These are phyloP conservation scores for Lophius piscatorius DNA, from an alignment of 2,113 vertebrate genomes.

Conservation along the genomic window DNA sequence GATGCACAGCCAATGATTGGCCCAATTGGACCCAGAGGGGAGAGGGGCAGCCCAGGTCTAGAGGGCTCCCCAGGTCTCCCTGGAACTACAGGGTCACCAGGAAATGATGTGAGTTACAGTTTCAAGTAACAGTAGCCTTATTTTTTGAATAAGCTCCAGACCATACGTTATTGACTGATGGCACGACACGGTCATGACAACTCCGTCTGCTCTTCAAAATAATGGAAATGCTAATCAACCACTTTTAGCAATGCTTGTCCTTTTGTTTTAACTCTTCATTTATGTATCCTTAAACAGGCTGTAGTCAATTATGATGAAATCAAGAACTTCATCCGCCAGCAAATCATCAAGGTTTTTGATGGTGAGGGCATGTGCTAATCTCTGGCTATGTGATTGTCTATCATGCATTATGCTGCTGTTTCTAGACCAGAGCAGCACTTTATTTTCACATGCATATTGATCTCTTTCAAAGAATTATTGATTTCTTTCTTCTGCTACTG, in stretches of 20 bases:
- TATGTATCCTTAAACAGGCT: slow-evolving; percentile 77
- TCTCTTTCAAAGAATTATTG: slow-evolving; percentile 4
- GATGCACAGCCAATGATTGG: slow-evolving; percentile 87
- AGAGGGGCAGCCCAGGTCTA: slow-evolving; percentile 86
- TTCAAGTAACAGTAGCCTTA: not conserved
- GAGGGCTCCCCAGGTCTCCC: slow-evolving; percentile 80
- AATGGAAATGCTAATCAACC: slow-evolving; percentile 54
- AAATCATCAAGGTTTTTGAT: slow-evolving; percentile 94
- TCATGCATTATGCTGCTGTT: not conserved
- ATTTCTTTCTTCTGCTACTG: not conserved
- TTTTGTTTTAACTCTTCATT: slow-evolving; percentile 17
- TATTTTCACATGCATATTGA: slow-evolving; percentile 1
- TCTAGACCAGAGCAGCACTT: not conserved
- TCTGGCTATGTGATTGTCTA: slow-evolving; percentile 3
- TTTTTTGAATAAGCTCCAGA: slow-evolving; percentile 13
- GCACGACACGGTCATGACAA: slow-evolving; percentile 17
- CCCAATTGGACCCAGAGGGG: slow-evolving; percentile 86
- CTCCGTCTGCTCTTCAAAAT: slow-evolving; percentile 55
- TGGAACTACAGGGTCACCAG: slow-evolving; percentile 84
- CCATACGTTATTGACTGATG: slow-evolving; percentile 6
- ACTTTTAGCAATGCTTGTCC: slow-evolving; percentile 33
- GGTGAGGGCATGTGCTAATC: slow-evolving; percentile 75
- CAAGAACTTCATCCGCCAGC: slow-evolving; percentile 93
- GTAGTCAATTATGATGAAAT: slow-evolving; percentile 96
- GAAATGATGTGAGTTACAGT: slow-evolving; percentile 85